phyloP scores from a whole-genome alignment of 2,113 vertebrate genomes.

The Grantiella picta region DNA sequence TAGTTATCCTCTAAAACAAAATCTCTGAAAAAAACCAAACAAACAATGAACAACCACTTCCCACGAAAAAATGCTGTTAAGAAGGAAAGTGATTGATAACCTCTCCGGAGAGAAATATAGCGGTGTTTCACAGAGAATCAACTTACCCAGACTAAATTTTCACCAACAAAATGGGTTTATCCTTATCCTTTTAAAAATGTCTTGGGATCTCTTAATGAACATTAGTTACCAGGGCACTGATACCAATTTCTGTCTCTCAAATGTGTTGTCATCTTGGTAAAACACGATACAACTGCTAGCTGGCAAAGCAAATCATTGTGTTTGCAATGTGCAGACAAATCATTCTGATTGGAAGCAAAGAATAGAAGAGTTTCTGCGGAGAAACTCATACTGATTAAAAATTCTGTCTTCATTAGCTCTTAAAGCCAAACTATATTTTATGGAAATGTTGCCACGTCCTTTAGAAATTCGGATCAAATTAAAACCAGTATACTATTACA shows the following conservation, averaged over 20 bases:
- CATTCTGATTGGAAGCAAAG: neutral
- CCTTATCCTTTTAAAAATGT: neutral
- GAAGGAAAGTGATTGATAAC: neutral
- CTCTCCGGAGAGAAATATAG: neutral
- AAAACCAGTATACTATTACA: neutral
- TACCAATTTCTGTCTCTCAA: neutral
- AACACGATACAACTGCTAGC: neutral
- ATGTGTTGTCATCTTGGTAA: neutral
- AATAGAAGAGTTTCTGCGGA: neutral
- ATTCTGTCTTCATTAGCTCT: neutral
- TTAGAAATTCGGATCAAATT: neutral
- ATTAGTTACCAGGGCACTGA: neutral
- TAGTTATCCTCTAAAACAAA: neutral
- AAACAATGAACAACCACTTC: neutral
- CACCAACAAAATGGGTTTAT: neutral
- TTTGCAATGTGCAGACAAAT: neutral
- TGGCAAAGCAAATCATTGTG: neutral
- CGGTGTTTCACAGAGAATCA: neutral
- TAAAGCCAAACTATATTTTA: neutral
- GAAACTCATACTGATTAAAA: neutral
- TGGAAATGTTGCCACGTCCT: neutral
- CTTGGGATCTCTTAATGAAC: neutral
- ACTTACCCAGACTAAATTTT: neutral
- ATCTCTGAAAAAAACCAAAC: neutral
- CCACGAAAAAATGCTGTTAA: neutral